These are phyloP conservation scores for Phyto melanocephala DNA, from an alignment of 2,888 invertebrate species.

Conservation along the genomic window DNA sequence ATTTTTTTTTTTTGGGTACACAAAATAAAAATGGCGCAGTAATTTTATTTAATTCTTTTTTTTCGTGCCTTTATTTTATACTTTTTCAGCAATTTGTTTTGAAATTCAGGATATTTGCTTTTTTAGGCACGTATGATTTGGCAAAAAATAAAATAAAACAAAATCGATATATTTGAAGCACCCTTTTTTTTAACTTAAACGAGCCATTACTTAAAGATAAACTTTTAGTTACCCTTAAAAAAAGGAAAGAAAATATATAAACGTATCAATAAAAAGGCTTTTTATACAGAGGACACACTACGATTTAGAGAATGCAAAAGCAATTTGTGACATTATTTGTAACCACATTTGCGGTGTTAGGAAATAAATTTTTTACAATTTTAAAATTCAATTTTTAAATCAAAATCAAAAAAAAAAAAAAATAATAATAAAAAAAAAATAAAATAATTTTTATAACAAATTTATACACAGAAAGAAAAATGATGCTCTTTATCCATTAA, in stretches of 20 bases:
- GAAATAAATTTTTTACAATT: too few relatives aligned
- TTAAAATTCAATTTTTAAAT: too few relatives aligned
- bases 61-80: not conserved
- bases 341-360: too few relatives aligned
- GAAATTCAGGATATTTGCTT: slow-evolving; percentile 21
- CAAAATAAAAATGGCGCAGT: slow-evolving; percentile 31
- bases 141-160: slow-evolving; percentile 13
- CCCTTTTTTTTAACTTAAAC: slow-evolving; percentile 59
- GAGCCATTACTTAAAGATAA: slow-evolving; percentile 61
- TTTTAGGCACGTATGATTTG: slow-evolving; percentile 25
- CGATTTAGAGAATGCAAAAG: not conserved
- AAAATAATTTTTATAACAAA: too few relatives aligned
- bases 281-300: not conserved
- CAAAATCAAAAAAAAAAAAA: too few relatives aligned
- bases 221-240: slow-evolving; percentile 38
- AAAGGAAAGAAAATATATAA: slow-evolving; percentile 10
- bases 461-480: too few relatives aligned
- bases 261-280: not conserved
- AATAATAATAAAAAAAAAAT: too few relatives aligned
- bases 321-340: not conserved
- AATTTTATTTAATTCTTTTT: not conserved
- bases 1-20: not conserved
- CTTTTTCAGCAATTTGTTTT: slow-evolving; percentile 27
- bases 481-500: too few relatives aligned
- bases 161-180: slow-evolving; percentile 54